Evolutionary conservation across 2,797 vertebrate species (phyloP).

Genomic region (Parauchenoglanis punctatus): DNA sequence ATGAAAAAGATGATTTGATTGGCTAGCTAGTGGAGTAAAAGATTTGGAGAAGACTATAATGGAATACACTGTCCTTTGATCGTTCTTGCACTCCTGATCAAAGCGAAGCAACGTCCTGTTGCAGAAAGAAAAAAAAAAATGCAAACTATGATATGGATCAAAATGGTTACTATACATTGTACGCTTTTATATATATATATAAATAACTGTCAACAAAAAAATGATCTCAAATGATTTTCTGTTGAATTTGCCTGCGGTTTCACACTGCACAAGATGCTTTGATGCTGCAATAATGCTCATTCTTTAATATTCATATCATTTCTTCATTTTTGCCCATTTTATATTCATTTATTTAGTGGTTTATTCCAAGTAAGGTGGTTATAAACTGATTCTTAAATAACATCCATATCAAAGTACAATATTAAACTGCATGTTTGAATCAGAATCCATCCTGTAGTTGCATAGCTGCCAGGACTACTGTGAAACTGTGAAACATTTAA

Average conservation of each 20-base stretch:
- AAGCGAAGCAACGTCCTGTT: not conserved
- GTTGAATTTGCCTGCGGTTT: not conserved
- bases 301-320: not conserved
- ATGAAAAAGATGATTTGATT: not conserved
- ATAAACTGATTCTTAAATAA: not conserved
- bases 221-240: not conserved
- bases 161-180: not conserved
- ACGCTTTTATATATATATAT: no score
- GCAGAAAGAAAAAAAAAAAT: not conserved
- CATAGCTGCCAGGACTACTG: not conserved
- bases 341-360: not conserved
- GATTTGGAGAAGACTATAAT: not conserved
- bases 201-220: not conserved
- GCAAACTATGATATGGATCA: not conserved
- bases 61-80: not conserved
- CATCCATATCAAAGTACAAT: not conserved
- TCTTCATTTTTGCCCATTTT: not conserved
- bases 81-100: slow-evolving; percentile 16
- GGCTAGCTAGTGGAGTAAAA: not conserved
- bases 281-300: not conserved
- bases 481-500: not conserved
- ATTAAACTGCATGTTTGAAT: not conserved
- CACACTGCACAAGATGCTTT: not conserved
- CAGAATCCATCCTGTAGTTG: not conserved
- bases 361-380: not conserved